Percentiles rank a stretch among this genome's conserved stretches.
These are phyloP conservation scores for Minunthozetes semirufus DNA, from an alignment of 2,888 invertebrate species.

Conservation along the genomic window DNA sequence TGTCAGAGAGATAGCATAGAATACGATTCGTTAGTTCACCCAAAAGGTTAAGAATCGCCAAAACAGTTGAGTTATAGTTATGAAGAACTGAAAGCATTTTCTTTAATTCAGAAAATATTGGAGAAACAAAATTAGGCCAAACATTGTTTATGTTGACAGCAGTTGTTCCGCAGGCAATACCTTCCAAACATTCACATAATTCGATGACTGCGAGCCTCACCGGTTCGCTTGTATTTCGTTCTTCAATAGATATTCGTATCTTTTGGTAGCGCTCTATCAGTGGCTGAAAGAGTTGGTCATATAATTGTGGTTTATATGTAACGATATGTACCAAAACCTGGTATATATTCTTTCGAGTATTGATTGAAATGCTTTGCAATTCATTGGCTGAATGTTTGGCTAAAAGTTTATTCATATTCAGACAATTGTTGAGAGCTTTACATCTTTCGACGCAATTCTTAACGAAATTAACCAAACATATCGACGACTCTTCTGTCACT, in stretches of 20 bases:
- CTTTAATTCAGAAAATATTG: conserved; percentile 61
- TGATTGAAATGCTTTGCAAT: conserved; percentile 54
- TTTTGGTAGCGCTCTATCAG: conserved; percentile 25
- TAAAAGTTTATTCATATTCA: conserved; percentile 39
- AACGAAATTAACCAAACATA: conserved; percentile 33
- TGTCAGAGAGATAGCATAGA: conserved; percentile 56
- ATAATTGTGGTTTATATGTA: conserved; percentile 16
- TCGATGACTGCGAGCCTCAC: conserved; percentile 29
- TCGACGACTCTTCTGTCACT: conserved; percentile 30
- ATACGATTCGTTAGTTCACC: conserved; percentile 65
- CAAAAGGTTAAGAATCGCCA: conserved; percentile 65
- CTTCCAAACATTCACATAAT: conserved; percentile 41
- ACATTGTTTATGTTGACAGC: conserved; percentile 45
- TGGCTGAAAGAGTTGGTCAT: conserved; percentile 30
- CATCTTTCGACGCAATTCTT: conserved; percentile 37
- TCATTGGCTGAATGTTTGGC: conserved; percentile 38
- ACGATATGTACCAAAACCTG: conserved; percentile 53
- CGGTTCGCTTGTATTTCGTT: conserved; percentile 5
- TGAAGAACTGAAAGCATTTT: conserved; percentile 66
- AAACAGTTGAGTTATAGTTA: conserved; percentile 70
- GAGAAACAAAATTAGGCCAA: conserved; percentile 58
- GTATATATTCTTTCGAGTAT: conserved; percentile 51
- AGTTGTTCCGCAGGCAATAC: conserved; percentile 41
- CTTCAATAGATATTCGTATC: neutral
- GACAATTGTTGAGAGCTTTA: conserved; percentile 39